Base-by-base conservation (phyloP, 2,113 vertebrate species). In the Bungarus multicinctus region DNA sequence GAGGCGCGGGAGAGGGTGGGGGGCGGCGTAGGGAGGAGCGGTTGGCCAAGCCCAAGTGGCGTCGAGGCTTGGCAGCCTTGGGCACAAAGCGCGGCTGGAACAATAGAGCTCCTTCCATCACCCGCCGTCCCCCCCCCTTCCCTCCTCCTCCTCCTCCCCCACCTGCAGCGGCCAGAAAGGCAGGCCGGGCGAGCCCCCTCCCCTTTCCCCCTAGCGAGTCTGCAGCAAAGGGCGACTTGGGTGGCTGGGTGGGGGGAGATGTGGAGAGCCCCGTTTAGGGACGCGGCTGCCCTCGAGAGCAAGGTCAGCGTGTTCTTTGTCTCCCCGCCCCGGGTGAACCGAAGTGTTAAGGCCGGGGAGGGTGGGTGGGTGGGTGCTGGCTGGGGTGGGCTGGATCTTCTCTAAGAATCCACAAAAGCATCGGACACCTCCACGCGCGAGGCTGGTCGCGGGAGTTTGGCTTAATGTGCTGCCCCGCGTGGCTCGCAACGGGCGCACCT, bases 351-450 rank as follows among this genome's bases (percentile, higher is more conserved):
- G 14, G 60, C 12, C 47, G 47, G 34, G n/a, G 5, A 3, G 11
- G 20, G 20, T 5, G 54, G 0, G 23, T 2, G n/a, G 11, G 3
- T 20, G 5, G 20, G 1, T 8, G 5, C 53, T 16, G 2, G 22
- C 2, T 8, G 5, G 20, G 20, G 12, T 18, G 4, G 43, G 9
- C 4, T 52, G 30, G 11, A 64, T 39, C 43, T 39, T 22, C 30
- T 39, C 47, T 50, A 25, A 43, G 50, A 8, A 34, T 5, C n/a
- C 0, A 53, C 10, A 54, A 47, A 23, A 85, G 23, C 39, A 11
- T 1, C 39, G 22, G 85, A n/a, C 16, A 0, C 52, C 23, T 30
- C 54, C 90, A 30, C 69, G 25, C 45, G 45, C 64, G 3, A 30
- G 12, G 30, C 60, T 30, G 60, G 27, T 1, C 18, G 30, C 4